Evolutionary conservation across 1,140 invertebrate species (phyloP), one percentile per base, ranked within the genome.

Genomic region (Heterodera carotae): DNA sequence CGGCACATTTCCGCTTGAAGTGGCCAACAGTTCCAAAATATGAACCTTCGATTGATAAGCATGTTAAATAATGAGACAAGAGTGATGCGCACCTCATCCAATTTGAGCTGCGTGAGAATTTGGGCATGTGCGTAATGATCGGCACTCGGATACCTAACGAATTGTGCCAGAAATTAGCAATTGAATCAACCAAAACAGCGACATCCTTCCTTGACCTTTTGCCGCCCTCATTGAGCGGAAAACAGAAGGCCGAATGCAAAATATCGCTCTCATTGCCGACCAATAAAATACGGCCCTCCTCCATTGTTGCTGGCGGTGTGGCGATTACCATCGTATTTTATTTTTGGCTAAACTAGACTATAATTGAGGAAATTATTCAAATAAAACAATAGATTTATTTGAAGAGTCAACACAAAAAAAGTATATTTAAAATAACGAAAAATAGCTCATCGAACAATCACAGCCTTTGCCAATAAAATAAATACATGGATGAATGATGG

Each of bases 191-290:
- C n/a, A n/a, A n/a, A 34, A 15, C 25, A 43, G 22, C 39, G 29
- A 34, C 31, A 3, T 10, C 7, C 27, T 7, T 69, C n/a, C 25
- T 59, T 43, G 56, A 86, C 85, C 85, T 27, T 80, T 88, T 86
- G 27, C 86, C 86, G 5, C 76, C 79, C 67, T 86, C 74, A 60
- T 75, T 88, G 10, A 86, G 71, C 4, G 85, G 81, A 74, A 81
- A 81, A 69, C 67, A 78, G 68, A 78, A 86, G 10, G 84, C 85
- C 67, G 75, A 84, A 68, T 86, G 85, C 12, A 86, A 69, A 74
- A 86, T 80, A 76, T 86, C 85, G 12, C 77, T 70, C n/a, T 86
- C 85, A 71, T 86, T 84, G 2, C 85, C 86, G 34, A 86, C 71
- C 27, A 86, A 76, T 8, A 86, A 78, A 74, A 86, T 86, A 67